These are phyloP conservation scores for Clarias batrachus DNA, from an alignment of 2,113 vertebrate genomes.

Conservation along the genomic window DNA sequence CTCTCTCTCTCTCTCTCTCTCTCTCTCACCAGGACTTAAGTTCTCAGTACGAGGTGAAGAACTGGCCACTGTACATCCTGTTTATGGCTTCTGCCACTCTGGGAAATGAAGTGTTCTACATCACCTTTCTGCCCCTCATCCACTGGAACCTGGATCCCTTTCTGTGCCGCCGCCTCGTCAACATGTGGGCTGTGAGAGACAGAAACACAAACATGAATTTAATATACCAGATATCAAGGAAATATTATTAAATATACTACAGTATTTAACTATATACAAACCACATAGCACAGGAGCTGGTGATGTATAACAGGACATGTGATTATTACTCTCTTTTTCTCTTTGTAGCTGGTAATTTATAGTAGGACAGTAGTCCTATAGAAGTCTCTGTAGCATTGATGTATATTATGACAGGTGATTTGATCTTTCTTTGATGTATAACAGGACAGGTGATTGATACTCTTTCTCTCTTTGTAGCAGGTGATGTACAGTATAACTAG, in stretches of 20 bases:
- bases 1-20: not conserved
- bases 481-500: too few species aligned
- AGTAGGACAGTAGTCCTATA: not conserved
- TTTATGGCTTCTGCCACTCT: conserved; percentile 86
- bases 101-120: conserved; percentile 92
- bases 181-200: conserved; percentile 86
- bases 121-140: conserved; percentile 87
- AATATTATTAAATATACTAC: not conserved
- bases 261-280: not conserved
- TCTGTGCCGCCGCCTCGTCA: conserved; percentile 84
- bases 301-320: not conserved
- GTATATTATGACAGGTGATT: too few species aligned
- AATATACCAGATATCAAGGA: not conserved
- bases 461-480: too few species aligned
- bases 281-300: not conserved
- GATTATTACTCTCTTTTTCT: not conserved
- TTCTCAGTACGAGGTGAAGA: conserved; percentile 81
- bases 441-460: not conserved
- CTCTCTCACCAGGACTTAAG: not conserved
- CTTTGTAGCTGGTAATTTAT: not conserved
- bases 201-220: not conserved
- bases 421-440: not conserved
- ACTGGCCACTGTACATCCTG: conserved; percentile 83
- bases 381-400: too few species aligned
- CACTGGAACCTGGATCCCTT: conserved; percentile 91